A percentile compares a stretch with the other conserved stretches of the same genome.
These are phyloP conservation scores for Syndactyla subalaris DNA, from an alignment of 2,797 vertebrate species.

Conservation along the genomic window DNA sequence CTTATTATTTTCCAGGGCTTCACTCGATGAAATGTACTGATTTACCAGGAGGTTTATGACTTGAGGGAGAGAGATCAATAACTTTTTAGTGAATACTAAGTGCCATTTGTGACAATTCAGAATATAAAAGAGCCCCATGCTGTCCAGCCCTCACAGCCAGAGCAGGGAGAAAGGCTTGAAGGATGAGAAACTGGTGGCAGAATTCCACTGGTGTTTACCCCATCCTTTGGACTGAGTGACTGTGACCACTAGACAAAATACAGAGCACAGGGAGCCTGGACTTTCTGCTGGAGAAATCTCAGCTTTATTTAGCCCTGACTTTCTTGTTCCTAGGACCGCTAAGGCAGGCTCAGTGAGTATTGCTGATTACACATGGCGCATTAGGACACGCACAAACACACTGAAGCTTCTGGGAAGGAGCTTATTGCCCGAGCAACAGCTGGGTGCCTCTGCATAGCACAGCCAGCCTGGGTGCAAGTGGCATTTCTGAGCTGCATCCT, in stretches of 20 bases:
- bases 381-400: background rate
- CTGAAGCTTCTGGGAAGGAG: background rate
- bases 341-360: background rate
- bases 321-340: background rate
- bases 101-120: slow-evolving; percentile 8
- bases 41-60: slow-evolving; percentile 39
- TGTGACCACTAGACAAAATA: background rate
- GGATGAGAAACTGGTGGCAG: background rate
- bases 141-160: background rate
- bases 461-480: background rate
- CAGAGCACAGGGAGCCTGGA: background rate
- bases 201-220: background rate
- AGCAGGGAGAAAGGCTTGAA: background rate
- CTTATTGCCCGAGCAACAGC: background rate
- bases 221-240: background rate
- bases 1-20: background rate
- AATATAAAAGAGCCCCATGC: background rate
- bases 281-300: background rate
- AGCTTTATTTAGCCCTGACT: background rate
- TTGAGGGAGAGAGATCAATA: slow-evolving; percentile 48
- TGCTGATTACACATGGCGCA: rapidly evolving
- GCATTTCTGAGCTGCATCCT: background rate
- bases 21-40: background rate
- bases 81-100: slow-evolving; percentile 44
- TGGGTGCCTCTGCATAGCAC: background rate